Percentiles rank a stretch among this genome's conserved stretches.
These are phyloP conservation scores for Drosophila kambysellisi DNA, from an alignment of 2,888 invertebrate genomes.

Conservation along the genomic window DNA sequence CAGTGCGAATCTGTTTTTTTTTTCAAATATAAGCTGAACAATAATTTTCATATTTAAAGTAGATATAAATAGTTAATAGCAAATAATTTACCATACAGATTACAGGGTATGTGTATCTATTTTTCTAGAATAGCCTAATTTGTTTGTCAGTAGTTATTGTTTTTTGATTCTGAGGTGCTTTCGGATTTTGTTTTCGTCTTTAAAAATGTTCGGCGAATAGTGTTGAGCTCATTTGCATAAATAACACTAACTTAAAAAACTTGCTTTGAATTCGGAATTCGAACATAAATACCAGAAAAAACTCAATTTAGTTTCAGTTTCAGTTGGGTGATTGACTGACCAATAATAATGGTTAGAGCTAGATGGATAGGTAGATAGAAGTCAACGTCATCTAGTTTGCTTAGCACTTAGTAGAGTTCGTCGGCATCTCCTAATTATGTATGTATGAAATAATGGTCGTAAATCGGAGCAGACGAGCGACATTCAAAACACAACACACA, in stretches of 20 bases:
- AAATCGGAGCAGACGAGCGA: slow-evolving; percentile 45
- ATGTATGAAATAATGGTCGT: slow-evolving; percentile 11
- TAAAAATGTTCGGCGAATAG: slow-evolving; percentile 17
- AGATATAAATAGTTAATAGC: background rate
- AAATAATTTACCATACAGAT: background rate
- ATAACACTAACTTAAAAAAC: slow-evolving; percentile 79
- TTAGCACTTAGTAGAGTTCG: slow-evolving; percentile 41
- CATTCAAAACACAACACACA: slow-evolving; percentile 20
- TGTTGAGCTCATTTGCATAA: slow-evolving; percentile 65
- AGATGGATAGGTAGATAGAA: background rate
- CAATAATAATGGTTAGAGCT: background rate
- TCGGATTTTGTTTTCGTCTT: slow-evolving; percentile 20
- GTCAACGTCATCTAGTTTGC: slow-evolving; percentile 24
- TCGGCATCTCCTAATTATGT: slow-evolving; percentile 21
- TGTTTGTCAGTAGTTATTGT: background rate
- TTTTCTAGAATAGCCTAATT: background rate
- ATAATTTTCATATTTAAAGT: background rate
- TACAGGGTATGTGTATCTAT: slow-evolving; percentile 25
- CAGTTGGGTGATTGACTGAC: slow-evolving; percentile 5
- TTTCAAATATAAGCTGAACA: background rate
- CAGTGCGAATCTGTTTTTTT: background rate
- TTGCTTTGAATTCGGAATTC: slow-evolving; percentile 71
- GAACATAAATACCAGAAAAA: slow-evolving; percentile 11
- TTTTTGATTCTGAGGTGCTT: slow-evolving; percentile 8
- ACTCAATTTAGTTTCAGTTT: slow-evolving; percentile 24